Percentiles rank a stretch among this genome's conserved stretches.
Conservation (phyloP, 2,113 vertebrate genomes). For the Tonatia bakeri region DNA sequence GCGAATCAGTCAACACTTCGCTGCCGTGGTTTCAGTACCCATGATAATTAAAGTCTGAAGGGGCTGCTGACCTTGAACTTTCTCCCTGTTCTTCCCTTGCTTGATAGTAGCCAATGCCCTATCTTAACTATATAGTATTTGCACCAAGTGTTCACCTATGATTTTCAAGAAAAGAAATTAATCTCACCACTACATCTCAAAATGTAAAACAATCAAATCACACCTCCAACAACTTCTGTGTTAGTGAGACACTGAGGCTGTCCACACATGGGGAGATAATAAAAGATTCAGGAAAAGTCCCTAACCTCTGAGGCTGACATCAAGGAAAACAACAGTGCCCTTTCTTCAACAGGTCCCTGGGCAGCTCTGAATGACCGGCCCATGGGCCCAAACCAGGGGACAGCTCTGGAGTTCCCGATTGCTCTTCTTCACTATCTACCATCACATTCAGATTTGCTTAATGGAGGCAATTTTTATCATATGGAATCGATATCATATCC, state of each 20-base stretch:
- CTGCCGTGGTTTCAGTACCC: background rate
- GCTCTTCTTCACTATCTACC: background rate
- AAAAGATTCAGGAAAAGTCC: constrained; percentile 30
- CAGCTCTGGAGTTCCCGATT: background rate
- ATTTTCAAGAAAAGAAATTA: constrained; percentile 34
- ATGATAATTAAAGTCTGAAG: background rate
- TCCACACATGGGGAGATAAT: background rate
- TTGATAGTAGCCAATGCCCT: background rate
- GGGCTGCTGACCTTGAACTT: background rate
- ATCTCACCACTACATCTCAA: background rate
- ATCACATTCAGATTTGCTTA: background rate
- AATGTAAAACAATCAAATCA: background rate
- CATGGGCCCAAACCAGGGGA: too few species aligned
- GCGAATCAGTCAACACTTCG: background rate
- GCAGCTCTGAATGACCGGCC: background rate
- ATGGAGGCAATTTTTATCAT: background rate
- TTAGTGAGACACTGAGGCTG: background rate
- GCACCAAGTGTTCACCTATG: background rate
- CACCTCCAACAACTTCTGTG: background rate
- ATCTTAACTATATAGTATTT: background rate
- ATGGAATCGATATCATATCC: background rate
- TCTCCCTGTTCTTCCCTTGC: background rate
- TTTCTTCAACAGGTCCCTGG: background rate
- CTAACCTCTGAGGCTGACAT: constrained; percentile 37
- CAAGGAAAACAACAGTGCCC: background rate